These are phyloP conservation scores for Pseudobourletiella spinata DNA, from an alignment of 1,140 invertebrate species.

Conservation along the genomic window DNA sequence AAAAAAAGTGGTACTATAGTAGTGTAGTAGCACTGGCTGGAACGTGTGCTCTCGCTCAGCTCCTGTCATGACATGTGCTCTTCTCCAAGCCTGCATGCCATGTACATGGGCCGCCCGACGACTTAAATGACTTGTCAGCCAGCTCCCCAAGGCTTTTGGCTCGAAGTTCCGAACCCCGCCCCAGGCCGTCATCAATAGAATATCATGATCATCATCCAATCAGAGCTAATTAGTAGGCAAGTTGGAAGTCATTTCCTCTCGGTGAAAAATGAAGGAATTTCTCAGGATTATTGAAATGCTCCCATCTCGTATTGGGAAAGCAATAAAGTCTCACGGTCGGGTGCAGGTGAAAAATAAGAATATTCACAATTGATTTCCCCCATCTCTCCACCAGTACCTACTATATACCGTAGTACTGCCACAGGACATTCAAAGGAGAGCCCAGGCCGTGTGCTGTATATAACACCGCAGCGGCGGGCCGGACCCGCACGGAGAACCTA, in stretches of 20 bases:
- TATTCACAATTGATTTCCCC: no score
- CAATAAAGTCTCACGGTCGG: no score
- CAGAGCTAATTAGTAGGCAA: not conserved
- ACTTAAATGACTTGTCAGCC: no score
- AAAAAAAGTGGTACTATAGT: not conserved
- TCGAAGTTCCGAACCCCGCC: not conserved
- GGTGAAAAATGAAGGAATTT: no score
- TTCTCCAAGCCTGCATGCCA: no score
- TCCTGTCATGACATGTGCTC: constrained; percentile 5
- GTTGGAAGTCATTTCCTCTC: not conserved
- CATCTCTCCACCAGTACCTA: not conserved
- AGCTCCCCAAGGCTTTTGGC: not conserved
- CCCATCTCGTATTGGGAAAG: no score
- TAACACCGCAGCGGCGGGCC: not conserved
- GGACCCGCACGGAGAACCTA: not conserved
- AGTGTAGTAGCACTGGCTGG: not conserved
- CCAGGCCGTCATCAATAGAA: not conserved
- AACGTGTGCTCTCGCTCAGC: no score
- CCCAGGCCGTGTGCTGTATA: not conserved
- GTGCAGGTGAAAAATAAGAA: no score
- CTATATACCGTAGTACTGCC: not conserved
- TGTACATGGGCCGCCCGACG: no score
- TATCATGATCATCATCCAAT: no score
- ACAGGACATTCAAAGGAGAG: not conserved
- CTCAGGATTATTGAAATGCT: no score